phyloP scores from a whole-genome alignment of 2,113 vertebrate genomes.

The Catagonus wagneri region DNA sequence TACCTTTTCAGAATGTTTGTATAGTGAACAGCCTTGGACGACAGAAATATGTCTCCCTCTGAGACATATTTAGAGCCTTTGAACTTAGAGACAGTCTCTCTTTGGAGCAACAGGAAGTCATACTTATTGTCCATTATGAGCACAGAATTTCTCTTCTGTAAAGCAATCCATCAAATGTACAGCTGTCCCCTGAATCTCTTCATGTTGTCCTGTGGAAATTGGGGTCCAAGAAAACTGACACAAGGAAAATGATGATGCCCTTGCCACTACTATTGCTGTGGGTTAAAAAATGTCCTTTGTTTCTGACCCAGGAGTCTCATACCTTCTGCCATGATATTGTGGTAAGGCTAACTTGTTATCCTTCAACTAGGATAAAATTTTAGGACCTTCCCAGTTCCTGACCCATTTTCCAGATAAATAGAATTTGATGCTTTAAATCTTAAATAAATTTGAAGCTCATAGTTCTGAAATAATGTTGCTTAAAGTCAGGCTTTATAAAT shows the following conservation, averaged over 20 bases:
- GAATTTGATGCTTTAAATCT: not conserved
- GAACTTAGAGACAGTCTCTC: not conserved
- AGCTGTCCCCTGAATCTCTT: not conserved
- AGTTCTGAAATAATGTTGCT: not conserved
- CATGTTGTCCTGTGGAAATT: not conserved
- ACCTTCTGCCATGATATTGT: not conserved
- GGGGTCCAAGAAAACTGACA: not conserved
- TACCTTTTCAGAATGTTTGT: not conserved
- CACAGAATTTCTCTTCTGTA: not conserved
- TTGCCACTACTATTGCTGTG: not conserved
- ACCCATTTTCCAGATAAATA: not conserved
- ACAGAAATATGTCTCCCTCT: not conserved
- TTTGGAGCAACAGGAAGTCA: not conserved
- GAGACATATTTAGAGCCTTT: not conserved
- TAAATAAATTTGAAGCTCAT: not conserved
- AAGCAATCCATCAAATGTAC: not conserved
- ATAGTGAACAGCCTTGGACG: not conserved
- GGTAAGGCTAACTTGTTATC: not conserved
- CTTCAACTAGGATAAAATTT: not conserved
- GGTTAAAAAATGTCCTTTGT: not conserved
- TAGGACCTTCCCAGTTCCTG: not conserved
- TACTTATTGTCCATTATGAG: not conserved
- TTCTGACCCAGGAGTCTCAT: not conserved
- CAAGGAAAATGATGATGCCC: not conserved
- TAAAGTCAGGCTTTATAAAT: not conserved